A percentile compares a stretch with the other conserved stretches of the same genome.
Evolutionary conservation across 2,797 vertebrate species (phyloP).

Genomic region (Lepilemur septentrionalis): DNA sequence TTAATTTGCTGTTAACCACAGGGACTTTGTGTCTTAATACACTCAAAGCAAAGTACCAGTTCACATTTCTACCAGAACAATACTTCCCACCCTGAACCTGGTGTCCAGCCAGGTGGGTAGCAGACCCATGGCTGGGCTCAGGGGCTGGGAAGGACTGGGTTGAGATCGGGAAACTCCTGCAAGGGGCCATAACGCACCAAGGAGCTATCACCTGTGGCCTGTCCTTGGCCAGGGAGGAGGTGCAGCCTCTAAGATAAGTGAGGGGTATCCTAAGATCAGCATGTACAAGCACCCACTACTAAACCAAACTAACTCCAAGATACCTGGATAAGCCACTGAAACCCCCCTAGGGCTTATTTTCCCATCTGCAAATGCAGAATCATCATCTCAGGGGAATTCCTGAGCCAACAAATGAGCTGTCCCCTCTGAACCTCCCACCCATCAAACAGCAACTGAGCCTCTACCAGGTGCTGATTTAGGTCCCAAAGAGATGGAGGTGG

Average conservation of each 20-base stretch:
- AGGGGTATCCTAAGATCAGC: background rate
- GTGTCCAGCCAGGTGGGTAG: background rate
- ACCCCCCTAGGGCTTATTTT: background rate
- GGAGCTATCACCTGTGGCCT: background rate
- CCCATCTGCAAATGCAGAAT: background rate
- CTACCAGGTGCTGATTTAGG: background rate
- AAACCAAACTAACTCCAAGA: background rate
- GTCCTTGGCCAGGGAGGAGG: background rate
- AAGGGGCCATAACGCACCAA: background rate
- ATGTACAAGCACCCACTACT: background rate
- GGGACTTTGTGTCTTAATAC: conserved; percentile 77
- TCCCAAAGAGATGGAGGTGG: background rate
- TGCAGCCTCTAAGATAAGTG: background rate
- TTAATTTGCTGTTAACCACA: conserved; percentile 85
- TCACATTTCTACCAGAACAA: conserved; percentile 73
- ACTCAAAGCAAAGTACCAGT: conserved; percentile 76
- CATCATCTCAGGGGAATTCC: background rate
- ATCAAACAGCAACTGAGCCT: background rate
- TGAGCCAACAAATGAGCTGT: background rate
- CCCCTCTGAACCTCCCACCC: background rate
- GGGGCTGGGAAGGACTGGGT: background rate
- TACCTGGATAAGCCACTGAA: background rate
- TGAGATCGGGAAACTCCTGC: background rate
- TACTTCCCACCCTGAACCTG: conserved; percentile 52
- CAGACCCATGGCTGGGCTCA: background rate